Conservation (phyloP, 2,888 invertebrate species). For the Drosophila setosimentum region DNA sequence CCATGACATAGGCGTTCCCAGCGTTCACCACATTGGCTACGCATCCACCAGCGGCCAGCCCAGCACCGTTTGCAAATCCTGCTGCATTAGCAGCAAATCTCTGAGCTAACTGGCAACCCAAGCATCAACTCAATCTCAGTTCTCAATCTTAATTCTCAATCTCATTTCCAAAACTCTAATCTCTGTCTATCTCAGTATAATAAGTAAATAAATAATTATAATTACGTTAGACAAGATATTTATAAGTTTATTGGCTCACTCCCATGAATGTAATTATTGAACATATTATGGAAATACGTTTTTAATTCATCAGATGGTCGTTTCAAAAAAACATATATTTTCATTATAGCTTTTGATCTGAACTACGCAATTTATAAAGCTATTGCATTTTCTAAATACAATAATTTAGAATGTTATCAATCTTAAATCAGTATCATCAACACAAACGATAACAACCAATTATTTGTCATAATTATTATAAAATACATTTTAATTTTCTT, state of each 20-base stretch:
- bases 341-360: neutral
- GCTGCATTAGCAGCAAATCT: neutral
- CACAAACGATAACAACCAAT: too few species aligned
- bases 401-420: neutral
- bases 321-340: conserved; percentile 1
- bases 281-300: neutral
- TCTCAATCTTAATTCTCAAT: neutral
- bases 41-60: neutral
- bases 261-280: neutral
- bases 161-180: neutral
- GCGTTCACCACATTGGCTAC: neutral
- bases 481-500: neutral
- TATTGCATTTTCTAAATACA: conserved; percentile 6
- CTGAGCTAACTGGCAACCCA: too few species aligned
- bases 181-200: neutral
- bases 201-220: too few species aligned
- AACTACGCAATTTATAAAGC: neutral
- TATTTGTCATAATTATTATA: neutral
- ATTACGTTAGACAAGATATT: neutral
- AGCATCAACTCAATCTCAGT: neutral
- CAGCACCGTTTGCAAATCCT: neutral
- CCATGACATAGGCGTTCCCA: neutral
- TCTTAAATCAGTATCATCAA: neutral
- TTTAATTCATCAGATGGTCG: conserved; percentile 8
- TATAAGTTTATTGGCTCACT: conserved; percentile 9